These are phyloP conservation scores for Riparia riparia DNA, from an alignment of 2,113 vertebrate genomes.

Conservation along the genomic window DNA sequence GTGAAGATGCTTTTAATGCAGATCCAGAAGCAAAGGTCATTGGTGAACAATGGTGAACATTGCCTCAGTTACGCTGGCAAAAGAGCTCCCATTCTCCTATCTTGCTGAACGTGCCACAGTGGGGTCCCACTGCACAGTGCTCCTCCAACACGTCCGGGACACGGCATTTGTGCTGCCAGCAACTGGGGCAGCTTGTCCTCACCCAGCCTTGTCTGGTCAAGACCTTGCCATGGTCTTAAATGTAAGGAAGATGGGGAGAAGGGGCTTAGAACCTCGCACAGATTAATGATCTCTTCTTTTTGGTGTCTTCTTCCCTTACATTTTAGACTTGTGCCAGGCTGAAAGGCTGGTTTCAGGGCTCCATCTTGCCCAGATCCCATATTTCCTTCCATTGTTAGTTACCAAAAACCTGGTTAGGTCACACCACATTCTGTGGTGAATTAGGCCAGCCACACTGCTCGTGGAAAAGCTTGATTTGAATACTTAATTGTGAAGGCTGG, in stretches of 20 bases:
- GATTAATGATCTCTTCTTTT: not conserved
- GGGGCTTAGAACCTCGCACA: not conserved
- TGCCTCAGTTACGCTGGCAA: accelerated
- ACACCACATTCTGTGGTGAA: not conserved
- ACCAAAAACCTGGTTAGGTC: not conserved
- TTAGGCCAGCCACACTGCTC: not conserved
- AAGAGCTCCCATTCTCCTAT: not conserved
- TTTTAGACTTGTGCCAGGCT: not conserved
- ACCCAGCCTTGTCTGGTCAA: not conserved
- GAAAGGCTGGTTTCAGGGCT: not conserved
- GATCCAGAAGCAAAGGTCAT: not conserved
- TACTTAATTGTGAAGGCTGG: not conserved
- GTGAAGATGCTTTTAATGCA: not conserved
- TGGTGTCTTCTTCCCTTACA: not conserved
- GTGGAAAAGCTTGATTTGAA: not conserved
- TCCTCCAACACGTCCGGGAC: not conserved
- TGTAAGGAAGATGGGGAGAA: not conserved
- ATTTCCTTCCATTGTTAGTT: not conserved
- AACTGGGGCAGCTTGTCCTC: not conserved
- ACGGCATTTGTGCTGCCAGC: accelerated
- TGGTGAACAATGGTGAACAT: not conserved
- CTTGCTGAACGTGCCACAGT: accelerated
- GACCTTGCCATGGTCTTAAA: accelerated
- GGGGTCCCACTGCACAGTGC: not conserved
- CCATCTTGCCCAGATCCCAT: not conserved